Percentiles rank a stretch among this genome's conserved stretches.
These are phyloP conservation scores for Dynastes maya DNA, from an alignment of 2,888 invertebrate species.

Conservation along the genomic window DNA sequence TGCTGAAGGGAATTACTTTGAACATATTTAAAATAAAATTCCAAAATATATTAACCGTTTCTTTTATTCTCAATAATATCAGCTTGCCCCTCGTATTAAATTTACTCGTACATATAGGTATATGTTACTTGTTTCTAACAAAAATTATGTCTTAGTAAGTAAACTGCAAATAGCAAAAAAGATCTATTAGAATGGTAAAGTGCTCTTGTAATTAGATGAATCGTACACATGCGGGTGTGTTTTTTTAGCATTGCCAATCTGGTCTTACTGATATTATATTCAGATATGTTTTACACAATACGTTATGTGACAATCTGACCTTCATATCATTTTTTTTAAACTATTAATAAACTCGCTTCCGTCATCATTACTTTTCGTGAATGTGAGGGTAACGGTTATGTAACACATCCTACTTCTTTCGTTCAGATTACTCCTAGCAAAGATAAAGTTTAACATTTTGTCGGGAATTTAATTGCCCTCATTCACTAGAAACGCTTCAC, in stretches of 20 bases:
- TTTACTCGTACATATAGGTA: too few species aligned
- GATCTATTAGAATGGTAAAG: neutral
- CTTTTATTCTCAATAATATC: too few species aligned
- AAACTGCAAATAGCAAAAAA: neutral
- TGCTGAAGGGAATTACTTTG: too few species aligned
- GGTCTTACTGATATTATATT: neutral
- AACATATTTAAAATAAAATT: too few species aligned
- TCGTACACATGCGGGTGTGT: neutral
- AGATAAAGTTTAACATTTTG: too few species aligned
- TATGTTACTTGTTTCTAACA: too few species aligned
- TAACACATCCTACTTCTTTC: neutral
- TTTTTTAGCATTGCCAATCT: neutral
- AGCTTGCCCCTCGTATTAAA: too few species aligned
- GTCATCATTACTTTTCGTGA: neutral
- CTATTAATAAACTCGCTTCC: neutral
- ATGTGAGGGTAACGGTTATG: neutral
- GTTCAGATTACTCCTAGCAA: too few species aligned
- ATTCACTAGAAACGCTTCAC: too few species aligned
- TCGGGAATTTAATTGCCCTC: too few species aligned
- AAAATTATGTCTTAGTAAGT: too few species aligned
- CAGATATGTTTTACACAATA: neutral
- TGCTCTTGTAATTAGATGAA: neutral
- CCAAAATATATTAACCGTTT: too few species aligned
- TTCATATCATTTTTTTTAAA: conserved; percentile 5
- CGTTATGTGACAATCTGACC: neutral